A percentile compares a stretch with the other conserved stretches of the same genome.
These are phyloP conservation scores for Cryptoblepharus egeriae DNA, from an alignment of 2,797 vertebrate genomes.

Conservation along the genomic window DNA sequence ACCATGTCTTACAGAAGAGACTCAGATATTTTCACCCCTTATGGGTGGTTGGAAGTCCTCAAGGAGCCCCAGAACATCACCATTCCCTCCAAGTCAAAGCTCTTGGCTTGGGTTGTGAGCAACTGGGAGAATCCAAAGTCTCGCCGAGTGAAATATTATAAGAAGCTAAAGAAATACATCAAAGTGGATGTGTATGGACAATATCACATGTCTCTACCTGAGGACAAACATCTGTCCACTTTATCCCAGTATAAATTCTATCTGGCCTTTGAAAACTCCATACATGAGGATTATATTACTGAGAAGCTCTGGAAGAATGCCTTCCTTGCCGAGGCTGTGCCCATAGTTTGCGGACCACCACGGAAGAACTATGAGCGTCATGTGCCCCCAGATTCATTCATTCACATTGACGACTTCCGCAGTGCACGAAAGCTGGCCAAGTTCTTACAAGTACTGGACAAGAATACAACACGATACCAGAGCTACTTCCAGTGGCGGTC, in stretches of 20 bases:
- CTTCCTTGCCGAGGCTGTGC: slow-evolving; percentile 53
- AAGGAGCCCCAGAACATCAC: neutral
- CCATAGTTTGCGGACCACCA: slow-evolving; percentile 70
- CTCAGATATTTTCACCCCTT: slow-evolving; percentile 67
- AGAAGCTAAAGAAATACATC: slow-evolving; percentile 49
- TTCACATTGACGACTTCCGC: slow-evolving; percentile 54
- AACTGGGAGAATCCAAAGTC: slow-evolving; percentile 46
- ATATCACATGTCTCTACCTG: neutral
- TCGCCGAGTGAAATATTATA: slow-evolving; percentile 43
- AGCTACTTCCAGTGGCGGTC: slow-evolving; percentile 61
- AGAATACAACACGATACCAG: slow-evolving; percentile 19
- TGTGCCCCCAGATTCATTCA: slow-evolving; percentile 73
- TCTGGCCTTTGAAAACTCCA: slow-evolving; percentile 71
- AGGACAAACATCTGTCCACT: accelerated
- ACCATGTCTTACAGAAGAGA: slow-evolving; percentile 69
- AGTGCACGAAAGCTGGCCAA: neutral
- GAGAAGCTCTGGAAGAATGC: slow-evolving; percentile 81
- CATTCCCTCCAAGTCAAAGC: slow-evolving; percentile 52
- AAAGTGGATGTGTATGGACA: slow-evolving; percentile 30
- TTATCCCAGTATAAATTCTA: slow-evolving; percentile 69
- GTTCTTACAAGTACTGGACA: slow-evolving; percentile 48
- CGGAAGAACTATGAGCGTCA: slow-evolving; percentile 66
- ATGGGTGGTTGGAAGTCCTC: slow-evolving; percentile 58
- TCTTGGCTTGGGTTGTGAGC: slow-evolving; percentile 72
- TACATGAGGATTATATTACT: slow-evolving; percentile 63